These are phyloP conservation scores for Dicerorhinus sumatrensis DNA, from an alignment of 2,113 vertebrate species.

Conservation along the genomic window DNA sequence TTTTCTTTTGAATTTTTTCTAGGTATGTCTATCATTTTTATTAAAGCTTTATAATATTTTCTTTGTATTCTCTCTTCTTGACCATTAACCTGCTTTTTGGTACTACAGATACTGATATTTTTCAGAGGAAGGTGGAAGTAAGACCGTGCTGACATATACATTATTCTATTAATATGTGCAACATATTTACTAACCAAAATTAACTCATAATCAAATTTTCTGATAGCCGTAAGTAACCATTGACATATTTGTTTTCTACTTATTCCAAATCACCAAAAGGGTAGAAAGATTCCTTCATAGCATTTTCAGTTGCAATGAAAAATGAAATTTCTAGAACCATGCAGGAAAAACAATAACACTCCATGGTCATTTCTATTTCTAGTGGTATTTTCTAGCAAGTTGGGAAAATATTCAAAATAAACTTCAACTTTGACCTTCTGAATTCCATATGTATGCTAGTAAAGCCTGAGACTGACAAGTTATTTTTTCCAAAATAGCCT, in stretches of 20 bases:
- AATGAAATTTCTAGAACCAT: neutral
- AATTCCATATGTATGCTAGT: slow-evolving; percentile 47
- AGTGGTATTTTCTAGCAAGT: slow-evolving; percentile 53
- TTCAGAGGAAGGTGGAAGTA: neutral
- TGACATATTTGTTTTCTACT: neutral
- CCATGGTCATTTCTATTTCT: slow-evolving; percentile 42
- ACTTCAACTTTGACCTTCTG: slow-evolving; percentile 63
- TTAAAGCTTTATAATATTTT: neutral
- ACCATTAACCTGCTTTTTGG: neutral
- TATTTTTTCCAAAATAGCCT: slow-evolving; percentile 31
- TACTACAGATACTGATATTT: neutral
- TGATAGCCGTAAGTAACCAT: neutral
- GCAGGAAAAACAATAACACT: neutral
- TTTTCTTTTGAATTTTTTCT: neutral
- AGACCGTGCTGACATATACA: neutral
- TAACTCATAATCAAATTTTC: neutral
- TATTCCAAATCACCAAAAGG: neutral
- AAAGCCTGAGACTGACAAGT: neutral
- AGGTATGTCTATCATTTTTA: neutral
- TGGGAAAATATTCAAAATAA: slow-evolving; percentile 67
- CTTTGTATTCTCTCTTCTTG: neutral
- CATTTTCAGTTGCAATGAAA: neutral
- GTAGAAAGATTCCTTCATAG: neutral
- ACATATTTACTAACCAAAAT: neutral
- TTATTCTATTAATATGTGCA: neutral